phyloP scores from a whole-genome alignment of 2,888 invertebrate genomes.

The Psococerastis gibbosa region DNA sequence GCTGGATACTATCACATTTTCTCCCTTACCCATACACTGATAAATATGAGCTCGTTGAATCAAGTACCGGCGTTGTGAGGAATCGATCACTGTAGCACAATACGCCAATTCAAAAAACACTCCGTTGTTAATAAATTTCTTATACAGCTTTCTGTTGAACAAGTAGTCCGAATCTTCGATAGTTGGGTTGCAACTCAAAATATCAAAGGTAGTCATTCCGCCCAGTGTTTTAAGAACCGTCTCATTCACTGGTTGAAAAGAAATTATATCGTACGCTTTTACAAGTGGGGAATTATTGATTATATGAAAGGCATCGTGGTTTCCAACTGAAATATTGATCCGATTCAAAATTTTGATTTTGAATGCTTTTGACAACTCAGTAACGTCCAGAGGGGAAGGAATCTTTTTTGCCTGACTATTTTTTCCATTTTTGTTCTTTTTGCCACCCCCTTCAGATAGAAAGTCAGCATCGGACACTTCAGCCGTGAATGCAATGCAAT shows the following conservation, averaged over 20 bases:
- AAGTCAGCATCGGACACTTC: background rate
- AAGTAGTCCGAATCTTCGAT: background rate
- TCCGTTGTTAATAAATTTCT: background rate
- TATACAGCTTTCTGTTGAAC: background rate
- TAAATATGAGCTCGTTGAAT: background rate
- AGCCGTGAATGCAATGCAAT: background rate
- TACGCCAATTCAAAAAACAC: constrained; percentile 2
- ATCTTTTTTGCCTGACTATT: background rate
- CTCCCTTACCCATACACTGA: background rate
- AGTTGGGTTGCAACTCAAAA: background rate
- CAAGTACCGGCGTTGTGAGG: background rate
- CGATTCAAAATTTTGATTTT: background rate
- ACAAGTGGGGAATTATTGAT: background rate
- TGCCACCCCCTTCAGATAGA: background rate
- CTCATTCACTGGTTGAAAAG: background rate
- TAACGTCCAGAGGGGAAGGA: background rate
- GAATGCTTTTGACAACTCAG: background rate
- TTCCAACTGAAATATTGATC: background rate
- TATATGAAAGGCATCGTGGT: constrained; percentile 3
- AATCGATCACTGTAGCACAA: background rate
- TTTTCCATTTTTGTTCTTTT: constrained; percentile 1
- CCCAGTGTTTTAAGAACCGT: background rate
- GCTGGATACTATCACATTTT: constrained; percentile 4
- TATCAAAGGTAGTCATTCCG: background rate
- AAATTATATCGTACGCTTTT: constrained; percentile 1